Percentiles rank a stretch among this genome's conserved stretches.
phyloP scores from a whole-genome alignment of 2,797 vertebrate species.

The Lophotriccus pileatus region DNA sequence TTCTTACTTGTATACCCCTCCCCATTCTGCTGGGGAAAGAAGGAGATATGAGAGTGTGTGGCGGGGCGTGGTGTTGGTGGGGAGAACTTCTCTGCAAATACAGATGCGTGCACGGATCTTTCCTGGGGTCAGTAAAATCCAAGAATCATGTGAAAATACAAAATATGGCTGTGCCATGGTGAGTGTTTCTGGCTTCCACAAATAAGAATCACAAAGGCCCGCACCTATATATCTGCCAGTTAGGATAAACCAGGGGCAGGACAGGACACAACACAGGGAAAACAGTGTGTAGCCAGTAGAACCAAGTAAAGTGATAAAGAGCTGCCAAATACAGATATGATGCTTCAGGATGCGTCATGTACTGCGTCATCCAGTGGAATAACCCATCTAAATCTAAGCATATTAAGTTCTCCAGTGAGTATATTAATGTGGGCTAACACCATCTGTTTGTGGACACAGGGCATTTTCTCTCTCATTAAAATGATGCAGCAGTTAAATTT shows the following conservation, averaged over 20 bases:
- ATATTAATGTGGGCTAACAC: conserved; percentile 58
- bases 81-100: background rate
- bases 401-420: conserved; percentile 53
- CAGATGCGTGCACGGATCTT: background rate
- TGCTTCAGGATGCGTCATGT: conserved; percentile 27
- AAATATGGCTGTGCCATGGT: background rate
- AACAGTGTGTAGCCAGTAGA: background rate
- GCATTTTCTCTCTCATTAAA: conserved; percentile 30
- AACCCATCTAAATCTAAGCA: conserved; percentile 63
- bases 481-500: conserved; percentile 39
- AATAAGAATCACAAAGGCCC: background rate
- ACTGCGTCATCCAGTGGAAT: conserved; percentile 25
- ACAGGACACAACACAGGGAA: rapidly evolving
- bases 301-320: background rate
- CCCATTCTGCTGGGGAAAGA: background rate
- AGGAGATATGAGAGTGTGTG: background rate
- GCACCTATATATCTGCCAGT: background rate
- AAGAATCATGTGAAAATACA: background rate
- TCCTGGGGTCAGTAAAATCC: background rate
- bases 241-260: background rate
- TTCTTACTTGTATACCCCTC: background rate
- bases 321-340: background rate
- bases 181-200: background rate
- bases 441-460: conserved; percentile 49
- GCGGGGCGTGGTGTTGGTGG: background rate